phyloP scores from a whole-genome alignment of 2,797 vertebrate species.

The Mus spretus region DNA sequence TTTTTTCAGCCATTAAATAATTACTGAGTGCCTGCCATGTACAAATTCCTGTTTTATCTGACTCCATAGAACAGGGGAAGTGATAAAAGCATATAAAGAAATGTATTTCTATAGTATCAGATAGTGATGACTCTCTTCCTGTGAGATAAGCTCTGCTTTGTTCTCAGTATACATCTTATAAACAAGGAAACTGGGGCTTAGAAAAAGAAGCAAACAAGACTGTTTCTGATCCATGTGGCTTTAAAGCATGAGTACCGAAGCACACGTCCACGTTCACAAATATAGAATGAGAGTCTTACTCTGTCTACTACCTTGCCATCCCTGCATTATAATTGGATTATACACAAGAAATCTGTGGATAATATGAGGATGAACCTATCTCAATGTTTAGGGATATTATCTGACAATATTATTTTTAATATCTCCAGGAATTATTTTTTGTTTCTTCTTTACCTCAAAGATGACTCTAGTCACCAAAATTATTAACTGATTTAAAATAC shows the following conservation, averaged over 20 bases:
- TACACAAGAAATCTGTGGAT: not conserved
- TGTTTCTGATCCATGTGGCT: not conserved
- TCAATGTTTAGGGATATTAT: not conserved
- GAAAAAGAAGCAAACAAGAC: no score
- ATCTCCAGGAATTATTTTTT: not conserved
- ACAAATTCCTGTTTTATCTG: not conserved
- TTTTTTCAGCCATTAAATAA: not conserved
- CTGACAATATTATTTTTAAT: slow-evolving; percentile 30
- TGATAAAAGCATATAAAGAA: not conserved
- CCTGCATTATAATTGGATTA: not conserved
- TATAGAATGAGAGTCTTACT: not conserved
- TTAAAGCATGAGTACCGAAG: not conserved
- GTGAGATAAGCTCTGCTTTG: not conserved
- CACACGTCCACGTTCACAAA: not conserved
- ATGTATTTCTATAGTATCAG: not conserved
- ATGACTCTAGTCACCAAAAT: slow-evolving; percentile 16
- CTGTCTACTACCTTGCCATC: not conserved
- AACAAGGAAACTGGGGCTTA: slow-evolving; percentile 4
- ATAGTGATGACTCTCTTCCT: not conserved
- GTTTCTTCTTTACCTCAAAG: slow-evolving; percentile 64
- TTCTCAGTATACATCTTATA: not conserved
- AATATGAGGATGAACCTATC: not conserved
- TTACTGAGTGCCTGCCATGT: not conserved
- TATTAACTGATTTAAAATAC: slow-evolving; percentile 49
- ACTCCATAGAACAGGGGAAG: not conserved